Base-by-base conservation (phyloP, 2,888 invertebrate genomes). In the Brachyptera risi region DNA sequence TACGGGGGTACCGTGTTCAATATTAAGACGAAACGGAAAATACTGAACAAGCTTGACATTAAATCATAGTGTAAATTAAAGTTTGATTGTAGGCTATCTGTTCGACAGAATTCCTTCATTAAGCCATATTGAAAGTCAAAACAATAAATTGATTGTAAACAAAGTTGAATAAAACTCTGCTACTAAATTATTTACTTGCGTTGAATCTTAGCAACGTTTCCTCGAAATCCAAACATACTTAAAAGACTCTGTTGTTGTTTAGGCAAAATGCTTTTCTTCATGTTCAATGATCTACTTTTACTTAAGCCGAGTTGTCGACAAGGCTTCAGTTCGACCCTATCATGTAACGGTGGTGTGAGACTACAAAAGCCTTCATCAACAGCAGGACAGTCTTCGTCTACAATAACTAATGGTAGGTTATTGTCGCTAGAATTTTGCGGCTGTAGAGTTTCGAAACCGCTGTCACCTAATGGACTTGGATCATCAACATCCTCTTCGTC, bases 171-270 rank as follows among this genome's bases (percentile, higher is more conserved):
- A n/a, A n/a, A n/a, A n/a, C n/a, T n/a, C n/a, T n/a, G n/a, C n/a
- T n/a, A n/a, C n/a, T n/a, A n/a, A n/a, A n/a, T n/a, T n/a, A n/a
- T n/a, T n/a, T n/a, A n/a, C n/a, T n/a, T n/a, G n/a, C n/a, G n/a
- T n/a, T n/a, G n/a, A n/a, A n/a, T 42, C 42, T 47, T 47, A 21
- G 11, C 7, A 50, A 21, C 13, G 3, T 54, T 54, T 2, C 13
- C 37, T 24, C 84, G 79, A 69, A 86, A 86, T 21, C 85, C 86
- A 72, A 83, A 87, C 76, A 78, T 84, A 72, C 81, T 83, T n/a
- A 87, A 71, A 67, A 84, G 76, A 27, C 82, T 82, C 57, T 84
- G 85, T 67, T 81, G 82, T 21, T 57, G 51, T n/a, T n/a, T n/a
- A n/a, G n/a, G n/a, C n/a, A n/a, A n/a, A n/a, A n/a, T n/a, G n/a